Evolutionary conservation across 2,113 vertebrate species (phyloP).

Genomic region (Platycercus adscitus): DNA sequence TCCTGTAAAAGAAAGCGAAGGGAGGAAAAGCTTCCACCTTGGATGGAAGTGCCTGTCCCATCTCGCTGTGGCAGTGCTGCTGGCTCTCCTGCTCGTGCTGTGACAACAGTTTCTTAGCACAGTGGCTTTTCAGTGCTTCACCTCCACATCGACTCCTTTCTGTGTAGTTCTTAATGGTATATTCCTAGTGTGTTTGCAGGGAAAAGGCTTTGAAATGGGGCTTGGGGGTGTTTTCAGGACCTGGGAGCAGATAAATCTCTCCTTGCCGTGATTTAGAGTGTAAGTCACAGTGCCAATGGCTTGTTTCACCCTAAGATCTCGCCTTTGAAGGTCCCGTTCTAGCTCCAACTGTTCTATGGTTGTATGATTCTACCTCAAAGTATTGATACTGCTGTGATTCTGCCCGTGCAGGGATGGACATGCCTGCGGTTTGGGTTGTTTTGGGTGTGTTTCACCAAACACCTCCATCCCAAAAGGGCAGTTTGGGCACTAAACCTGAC

Average conservation of each 20-base stretch:
- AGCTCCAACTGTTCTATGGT: background rate
- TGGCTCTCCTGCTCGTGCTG: accelerated
- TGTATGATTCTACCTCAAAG: background rate
- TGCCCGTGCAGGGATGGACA: background rate
- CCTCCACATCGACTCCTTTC: background rate
- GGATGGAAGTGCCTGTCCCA: background rate
- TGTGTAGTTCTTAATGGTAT: accelerated
- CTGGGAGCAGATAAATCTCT: background rate
- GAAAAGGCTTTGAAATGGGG: background rate
- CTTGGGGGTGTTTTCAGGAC: background rate
- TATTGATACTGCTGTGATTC: background rate
- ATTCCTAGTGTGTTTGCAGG: accelerated
- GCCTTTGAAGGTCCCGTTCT: background rate
- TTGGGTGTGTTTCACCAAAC: background rate
- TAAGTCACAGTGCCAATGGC: background rate
- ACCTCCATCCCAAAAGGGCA: background rate
- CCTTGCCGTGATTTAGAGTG: background rate
- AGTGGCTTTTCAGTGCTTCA: background rate
- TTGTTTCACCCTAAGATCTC: background rate
- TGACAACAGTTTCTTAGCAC: background rate
- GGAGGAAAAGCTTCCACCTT: background rate
- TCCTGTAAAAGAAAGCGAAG: background rate
- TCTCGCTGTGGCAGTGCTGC: background rate
- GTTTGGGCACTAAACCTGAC: background rate
- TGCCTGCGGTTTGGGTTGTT: accelerated